Evolutionary conservation across 1,140 invertebrate genomes (phyloP), one percentile per base, ranked within the genome.

Genomic region (Paraescarpia echinospica): DNA sequence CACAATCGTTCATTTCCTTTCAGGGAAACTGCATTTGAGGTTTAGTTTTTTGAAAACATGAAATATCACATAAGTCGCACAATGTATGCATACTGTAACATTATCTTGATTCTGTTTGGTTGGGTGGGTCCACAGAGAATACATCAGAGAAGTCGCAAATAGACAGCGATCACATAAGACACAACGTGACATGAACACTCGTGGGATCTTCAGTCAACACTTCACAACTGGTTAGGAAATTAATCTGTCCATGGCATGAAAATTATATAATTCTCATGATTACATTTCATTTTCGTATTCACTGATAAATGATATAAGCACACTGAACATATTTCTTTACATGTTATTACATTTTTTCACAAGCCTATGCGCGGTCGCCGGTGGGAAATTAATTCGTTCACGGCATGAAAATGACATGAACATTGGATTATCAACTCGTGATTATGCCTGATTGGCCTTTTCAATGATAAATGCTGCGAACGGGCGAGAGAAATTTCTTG

Each of bases 321-420:
- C 59, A 77, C 4, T 77, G 59, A 77, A 77, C 4, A 77, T 77
- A 77, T 77, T 77, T 77, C 59, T 77, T 77, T 77, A 77, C 59
- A 41, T 41, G 59, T 77, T 77, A 77, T 77, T 77, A 77, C 14
- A 77, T 77, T 77, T 77, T 77, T 77, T 77, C 59, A 77, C 59
- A 77, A 77, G 8, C 0, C 27, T 2, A 77, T 27, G 59, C 22
- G 27, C 2, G 14, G 12, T 18, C 22, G 59, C 59, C 59, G 59
- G 59, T 77, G 59, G 59, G 59, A 77, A 77, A 77, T 77, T 77
- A 77, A 77, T 77, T 77, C 27, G 18, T 27, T 77, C 12, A 27
- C 59, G 59, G 59, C 59, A 77, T 77, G 59, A 77, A 77, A 77
- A 77, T 77, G 59, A 77, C 59, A 77, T 31, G 59, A 77, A 77